A percentile compares a stretch with the other conserved stretches of the same genome.
Evolutionary conservation across 2,888 invertebrate species (phyloP).

Genomic region (Ophion ellenae): DNA sequence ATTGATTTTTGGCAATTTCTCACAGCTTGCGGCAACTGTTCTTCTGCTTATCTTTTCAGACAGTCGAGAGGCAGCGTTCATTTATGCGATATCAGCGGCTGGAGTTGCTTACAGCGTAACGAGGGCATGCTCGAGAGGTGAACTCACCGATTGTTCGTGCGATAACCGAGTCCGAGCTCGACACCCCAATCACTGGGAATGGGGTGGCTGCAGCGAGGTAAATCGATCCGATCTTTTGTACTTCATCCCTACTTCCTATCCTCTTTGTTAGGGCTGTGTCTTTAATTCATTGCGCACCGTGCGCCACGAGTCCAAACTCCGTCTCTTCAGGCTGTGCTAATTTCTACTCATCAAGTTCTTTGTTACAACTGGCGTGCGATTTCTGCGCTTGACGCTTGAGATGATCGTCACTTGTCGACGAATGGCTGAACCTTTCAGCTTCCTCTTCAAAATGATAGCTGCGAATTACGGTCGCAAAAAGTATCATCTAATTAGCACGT

Average conservation of each 20-base stretch:
- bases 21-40: neutral
- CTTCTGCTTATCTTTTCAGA: constrained; percentile 85
- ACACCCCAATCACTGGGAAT: constrained; percentile 93
- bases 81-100: constrained; percentile 94
- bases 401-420: too few relatives aligned
- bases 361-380: too few relatives aligned
- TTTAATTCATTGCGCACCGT: constrained; percentile 13
- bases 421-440: too few relatives aligned
- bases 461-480: too few relatives aligned
- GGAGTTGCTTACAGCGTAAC: constrained; percentile 95
- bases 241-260: constrained; percentile 10
- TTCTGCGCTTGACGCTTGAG: too few relatives aligned
- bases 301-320: neutral
- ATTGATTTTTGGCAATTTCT: too few relatives aligned
- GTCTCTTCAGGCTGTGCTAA: too few relatives aligned
- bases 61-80: constrained; percentile 95
- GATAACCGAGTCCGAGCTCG: constrained; percentile 90
- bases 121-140: constrained; percentile 93
- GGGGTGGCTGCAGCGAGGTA: constrained; percentile 97
- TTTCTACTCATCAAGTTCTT: too few relatives aligned
- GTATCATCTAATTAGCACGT: too few relatives aligned
- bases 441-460: too few relatives aligned
- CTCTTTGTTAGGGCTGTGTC: neutral
- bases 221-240: constrained; percentile 50
- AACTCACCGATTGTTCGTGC: constrained; percentile 94